Base-by-base conservation (phyloP, 2,888 invertebrate species). In the Rotaria sp. region DNA sequence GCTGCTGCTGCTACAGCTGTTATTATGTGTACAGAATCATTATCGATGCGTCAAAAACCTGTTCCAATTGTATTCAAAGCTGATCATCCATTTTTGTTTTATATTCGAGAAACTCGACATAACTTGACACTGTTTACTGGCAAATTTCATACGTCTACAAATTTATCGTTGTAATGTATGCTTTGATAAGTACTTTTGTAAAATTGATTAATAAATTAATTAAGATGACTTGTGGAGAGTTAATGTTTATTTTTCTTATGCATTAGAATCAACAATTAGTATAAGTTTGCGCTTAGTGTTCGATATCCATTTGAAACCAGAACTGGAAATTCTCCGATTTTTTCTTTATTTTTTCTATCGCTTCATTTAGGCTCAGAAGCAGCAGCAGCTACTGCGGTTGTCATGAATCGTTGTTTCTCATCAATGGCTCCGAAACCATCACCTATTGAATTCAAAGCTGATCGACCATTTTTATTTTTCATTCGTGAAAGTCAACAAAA, bases 401-500 rank as follows among this genome's bases (percentile, higher is more conserved):
- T 88, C 84, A 86, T 85, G 84, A 50, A 67, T 13, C 84, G 86
- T 55, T 86, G 84, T 26, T 86, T 84, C 21, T 59, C 84, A 41
- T 13, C 86, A 55, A 59, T 87, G 2, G 2, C 4, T 0, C 35
- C 21, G 7, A 35, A 45, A 75, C 55, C 52, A 21, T 2, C 21
- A 26, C 41, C 45, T 45, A 35, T 85, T 84, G 87, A 88, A 55
- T 87, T 90, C 85, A 87, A 85, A 8, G 90, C 89, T 1, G 88
- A 90, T 85, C 90, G 89, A 57, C 90, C 90, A 2, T 90, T 90
- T 88, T 67, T 90, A 84, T 90, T 90, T 87, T 87, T 89, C 80
- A 90, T 90, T 85, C 85, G 87, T 38, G 87, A 89, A 84, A 87
- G 87, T 30, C 55, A 57, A 10, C 84, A 85, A 15, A 55, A 84